Conservation (phyloP, 64 coral and sea anemone species). For the Cladopsammia gracilis region DNA sequence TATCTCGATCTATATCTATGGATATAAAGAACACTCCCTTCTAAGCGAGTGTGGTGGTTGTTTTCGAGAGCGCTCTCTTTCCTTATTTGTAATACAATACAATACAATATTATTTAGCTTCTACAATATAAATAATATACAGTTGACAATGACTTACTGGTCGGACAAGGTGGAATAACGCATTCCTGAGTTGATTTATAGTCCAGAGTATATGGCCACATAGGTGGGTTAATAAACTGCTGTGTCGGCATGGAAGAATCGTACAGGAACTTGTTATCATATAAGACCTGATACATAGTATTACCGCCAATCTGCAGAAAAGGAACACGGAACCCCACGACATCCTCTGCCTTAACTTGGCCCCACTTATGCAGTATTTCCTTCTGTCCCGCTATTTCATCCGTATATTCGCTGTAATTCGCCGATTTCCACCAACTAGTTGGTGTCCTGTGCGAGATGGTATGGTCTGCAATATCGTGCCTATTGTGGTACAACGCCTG, state of each 20-base stretch:
- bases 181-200: constrained; percentile 87
- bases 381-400: constrained; percentile 89
- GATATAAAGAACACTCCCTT: too few relatives aligned
- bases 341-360: constrained; percentile 64
- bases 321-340: constrained; percentile 84
- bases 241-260: constrained; percentile 91
- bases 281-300: constrained; percentile 80
- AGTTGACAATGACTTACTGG: constrained; percentile 40
- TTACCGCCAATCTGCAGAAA: constrained; percentile 90
- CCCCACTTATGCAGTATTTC: constrained; percentile 91
- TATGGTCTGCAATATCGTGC: constrained; percentile 92
- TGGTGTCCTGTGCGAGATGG: constrained; percentile 78
- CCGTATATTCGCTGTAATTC: constrained; percentile 60
- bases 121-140: too few relatives aligned
- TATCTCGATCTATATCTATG: too few relatives aligned
- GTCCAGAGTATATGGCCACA: constrained; percentile 97
- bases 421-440: constrained; percentile 88
- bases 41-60: too few relatives aligned
- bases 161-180: constrained; percentile 88
- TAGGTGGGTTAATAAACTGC: constrained; percentile 66
- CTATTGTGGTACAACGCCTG: constrained; percentile 87
- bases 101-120: too few relatives aligned
- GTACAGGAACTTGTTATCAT: constrained; percentile 81
- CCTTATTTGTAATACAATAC: too few relatives aligned
- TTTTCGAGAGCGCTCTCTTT: too few relatives aligned